Percentiles rank a stretch among this genome's conserved stretches.
phyloP scores from a whole-genome alignment of 2,888 invertebrate species.

The Liopterus haemorrhoidalis region DNA sequence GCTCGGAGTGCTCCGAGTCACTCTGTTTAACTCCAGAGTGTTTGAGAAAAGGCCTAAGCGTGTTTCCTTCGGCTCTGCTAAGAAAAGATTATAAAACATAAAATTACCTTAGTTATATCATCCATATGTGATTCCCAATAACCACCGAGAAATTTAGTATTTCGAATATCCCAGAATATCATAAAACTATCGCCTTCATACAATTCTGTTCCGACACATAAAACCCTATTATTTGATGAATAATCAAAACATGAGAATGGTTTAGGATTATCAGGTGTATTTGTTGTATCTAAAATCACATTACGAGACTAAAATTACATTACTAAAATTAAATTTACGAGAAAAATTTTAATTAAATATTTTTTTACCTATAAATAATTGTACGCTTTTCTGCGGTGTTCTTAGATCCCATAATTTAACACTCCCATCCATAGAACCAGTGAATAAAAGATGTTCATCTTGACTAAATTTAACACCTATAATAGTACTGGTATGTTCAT shows the following conservation, averaged over 20 bases:
- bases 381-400: conserved; percentile 45
- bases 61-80: too few species aligned
- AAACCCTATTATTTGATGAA: conserved; percentile 60
- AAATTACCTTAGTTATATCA: conserved; percentile 64
- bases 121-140: conserved; percentile 81
- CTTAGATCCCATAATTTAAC: conserved; percentile 61
- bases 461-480: conserved; percentile 56
- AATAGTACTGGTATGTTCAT: conserved; percentile 47
- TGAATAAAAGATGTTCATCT: conserved; percentile 53
- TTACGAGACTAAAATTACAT: conserved; percentile 1
- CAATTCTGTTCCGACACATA: conserved; percentile 71
- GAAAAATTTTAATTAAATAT: conserved; percentile 4
- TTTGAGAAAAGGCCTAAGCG: too few species aligned
- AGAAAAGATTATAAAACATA: conserved; percentile 20
- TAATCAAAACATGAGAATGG: conserved; percentile 69
- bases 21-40: too few species aligned
- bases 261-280: conserved; percentile 43
- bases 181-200: conserved; percentile 65
- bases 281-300: conserved; percentile 37
- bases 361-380: conserved; percentile 45
- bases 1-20: too few species aligned
- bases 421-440: conserved; percentile 52
- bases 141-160: conserved; percentile 60
- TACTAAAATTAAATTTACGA: conserved; percentile 7
- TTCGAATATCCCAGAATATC: conserved; percentile 74